Base-by-base conservation (phyloP, 35 echinoderm and acorn worm genomes). In the Apostichopus parvimensis region DNA sequence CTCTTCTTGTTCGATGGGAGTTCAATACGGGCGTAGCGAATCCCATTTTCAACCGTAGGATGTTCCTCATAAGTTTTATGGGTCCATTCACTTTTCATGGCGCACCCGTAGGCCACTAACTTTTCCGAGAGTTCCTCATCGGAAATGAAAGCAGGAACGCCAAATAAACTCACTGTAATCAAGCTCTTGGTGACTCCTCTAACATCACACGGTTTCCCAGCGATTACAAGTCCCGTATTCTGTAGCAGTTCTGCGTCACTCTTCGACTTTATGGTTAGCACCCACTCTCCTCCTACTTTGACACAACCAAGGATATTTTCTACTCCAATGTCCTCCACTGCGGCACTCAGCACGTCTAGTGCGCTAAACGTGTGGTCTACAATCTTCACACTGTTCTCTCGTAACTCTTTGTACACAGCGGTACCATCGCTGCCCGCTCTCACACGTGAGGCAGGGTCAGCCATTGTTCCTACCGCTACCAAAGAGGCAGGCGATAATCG, bases 71-170 rank as follows among this genome's bases (percentile, higher is more conserved):
- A 87, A 6, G 85, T 87, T 21, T 68, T 64, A 15, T 87, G 58
- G 1, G 17, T 68, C 59, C 57, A 66, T 11, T 9, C 25, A 12
- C 60, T 15, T 87, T n/a, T 70, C 20, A 68, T 22, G 9, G 20
- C 9, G 65, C 60, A 87, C 17, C 17, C 18, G 18, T 87, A 87
- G 0, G 6, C 17, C 6, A 15, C 5, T 10, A 87, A 28, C n/a
- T 87, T 87, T 8, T 1, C 85, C 24, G 85, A 87, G 8, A 87
- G 85, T 26, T 87, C 85, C 57, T 66, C 85, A 72, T 87, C 85
- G 5, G 1, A 4, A 82, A 53, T 52, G 23, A 54, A 53, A 18
- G 25, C 14, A 14, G 22, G 28, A 3, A 11, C 28, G 8, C 79
- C 25, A 82, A 82, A 82, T 26, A 82, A 53, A 24, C 24, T 82